Base-by-base conservation (phyloP, 2,888 invertebrate species). In the Masnerella sp. region DNA sequence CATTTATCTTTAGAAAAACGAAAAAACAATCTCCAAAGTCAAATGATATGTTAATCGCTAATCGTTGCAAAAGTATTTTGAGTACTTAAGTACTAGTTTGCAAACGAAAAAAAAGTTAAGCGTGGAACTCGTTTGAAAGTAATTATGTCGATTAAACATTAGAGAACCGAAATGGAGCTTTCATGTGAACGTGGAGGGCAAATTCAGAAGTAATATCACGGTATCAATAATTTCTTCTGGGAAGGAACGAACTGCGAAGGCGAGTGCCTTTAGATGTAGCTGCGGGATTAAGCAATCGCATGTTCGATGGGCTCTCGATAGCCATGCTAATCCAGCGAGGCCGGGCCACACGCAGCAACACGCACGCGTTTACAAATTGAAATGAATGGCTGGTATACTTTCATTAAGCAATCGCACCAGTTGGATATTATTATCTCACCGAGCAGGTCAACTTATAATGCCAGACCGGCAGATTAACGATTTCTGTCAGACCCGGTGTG, bases 241-340 rank as follows among this genome's bases (percentile, higher is more conserved):
- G 70, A 71, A 68, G 45, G 12, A 43, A 36, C 17, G 20, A 49
- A 51, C 58, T 42, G 58, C 30, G 38, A 25, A 28, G 62, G 61
- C 73, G 62, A 73, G 67, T 72, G 72, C 45, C 54, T 73, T 73
- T 73, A 34, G 72, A 73, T 65, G 72, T 73, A 75, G 71, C 69
- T 58, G 76, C 77, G 78, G 78, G 80, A 84, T 84, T 83, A 80
- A 83, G 84, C 82, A 84, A 82, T 83, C 82, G 80, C 77, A 78
- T 76, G 76, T 78, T 79, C 79, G 81, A 82, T 83, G 82, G 78
- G 73, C 79, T 78, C 74, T 83, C 80, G 83, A 84, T 84, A 84
- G 82, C 80, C 80, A 83, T 83, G 84, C 82, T 84, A 84, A 84
- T 83, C 81, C 80, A 59, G 45, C 64, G 42, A 42, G 30, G 68